Conservation (phyloP, 2,113 vertebrate genomes). For the Amazona vittata region DNA sequence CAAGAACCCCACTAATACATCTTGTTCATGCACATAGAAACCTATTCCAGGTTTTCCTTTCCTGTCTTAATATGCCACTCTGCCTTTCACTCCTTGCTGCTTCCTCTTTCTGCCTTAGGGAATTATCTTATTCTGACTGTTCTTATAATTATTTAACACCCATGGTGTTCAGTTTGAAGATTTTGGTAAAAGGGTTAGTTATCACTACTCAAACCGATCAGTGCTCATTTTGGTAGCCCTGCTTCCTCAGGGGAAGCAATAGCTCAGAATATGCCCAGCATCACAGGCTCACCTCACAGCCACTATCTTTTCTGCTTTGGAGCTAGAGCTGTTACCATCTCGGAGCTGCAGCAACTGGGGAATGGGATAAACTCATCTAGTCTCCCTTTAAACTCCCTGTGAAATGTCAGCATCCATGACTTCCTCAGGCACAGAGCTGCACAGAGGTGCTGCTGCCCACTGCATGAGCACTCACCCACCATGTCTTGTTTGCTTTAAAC, state of each 20-base stretch:
- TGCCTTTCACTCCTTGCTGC: neutral
- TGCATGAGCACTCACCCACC: neutral
- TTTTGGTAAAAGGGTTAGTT: neutral
- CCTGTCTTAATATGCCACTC: neutral
- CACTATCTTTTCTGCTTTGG: neutral
- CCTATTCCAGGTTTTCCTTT: neutral
- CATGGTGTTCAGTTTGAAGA: neutral
- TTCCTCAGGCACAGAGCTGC: neutral
- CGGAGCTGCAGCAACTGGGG: fast-evolving
- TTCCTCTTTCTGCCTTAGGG: neutral
- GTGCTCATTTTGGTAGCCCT: neutral
- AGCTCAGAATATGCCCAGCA: neutral
- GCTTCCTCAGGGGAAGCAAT: neutral
- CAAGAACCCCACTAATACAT: neutral
- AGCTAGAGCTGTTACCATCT: neutral
- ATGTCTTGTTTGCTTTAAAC: neutral
- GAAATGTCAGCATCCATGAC: neutral
- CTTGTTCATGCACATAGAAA: neutral
- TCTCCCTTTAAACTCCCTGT: neutral
- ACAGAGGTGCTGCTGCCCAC: neutral
- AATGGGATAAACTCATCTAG: neutral
- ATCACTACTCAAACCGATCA: neutral
- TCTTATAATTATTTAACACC: neutral
- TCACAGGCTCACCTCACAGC: neutral
- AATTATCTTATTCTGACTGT: neutral